phyloP scores from a whole-genome alignment of 2,888 invertebrate species.

The Liodrosophila aerea region DNA sequence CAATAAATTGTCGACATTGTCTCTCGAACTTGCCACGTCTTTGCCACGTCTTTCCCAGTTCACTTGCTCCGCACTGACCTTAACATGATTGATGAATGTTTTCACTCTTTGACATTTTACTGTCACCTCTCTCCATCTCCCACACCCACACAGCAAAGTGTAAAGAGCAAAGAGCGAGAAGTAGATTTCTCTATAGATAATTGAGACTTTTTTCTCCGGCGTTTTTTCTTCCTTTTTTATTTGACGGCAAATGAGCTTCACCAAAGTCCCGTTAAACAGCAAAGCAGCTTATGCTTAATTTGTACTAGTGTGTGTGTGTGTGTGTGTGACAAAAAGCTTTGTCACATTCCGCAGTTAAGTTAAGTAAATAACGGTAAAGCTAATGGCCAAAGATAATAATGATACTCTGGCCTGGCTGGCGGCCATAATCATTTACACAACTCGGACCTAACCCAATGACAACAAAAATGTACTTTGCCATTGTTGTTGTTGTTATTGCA shows the following conservation, averaged over 20 bases:
- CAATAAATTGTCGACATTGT: conserved; percentile 56
- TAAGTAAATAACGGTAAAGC: conserved; percentile 31
- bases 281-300: conserved; percentile 29
- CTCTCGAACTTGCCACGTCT: conserved; percentile 22
- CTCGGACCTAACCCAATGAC: conserved; percentile 18
- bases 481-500: conserved; percentile 1
- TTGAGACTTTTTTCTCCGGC: conserved; percentile 39
- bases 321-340: conserved; percentile 34
- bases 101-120: conserved; percentile 74
- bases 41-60: conserved; percentile 43
- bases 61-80: conserved; percentile 52
- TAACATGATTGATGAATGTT: conserved; percentile 73
- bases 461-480: too few relatives aligned
- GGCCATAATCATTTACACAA: conserved; percentile 4
- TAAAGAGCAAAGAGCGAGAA: not conserved
- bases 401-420: conserved; percentile 11
- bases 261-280: conserved; percentile 25
- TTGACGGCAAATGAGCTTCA: conserved; percentile 15
- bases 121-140: conserved; percentile 8
- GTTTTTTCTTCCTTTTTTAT: not conserved
- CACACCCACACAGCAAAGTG: not conserved
- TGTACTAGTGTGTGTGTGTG: conserved; percentile 10
- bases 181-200: conserved; percentile 24
- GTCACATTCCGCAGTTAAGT: conserved; percentile 20
- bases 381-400: conserved; percentile 34